phyloP scores from a whole-genome alignment of 2,113 vertebrate species.

The Candoia aspera region DNA sequence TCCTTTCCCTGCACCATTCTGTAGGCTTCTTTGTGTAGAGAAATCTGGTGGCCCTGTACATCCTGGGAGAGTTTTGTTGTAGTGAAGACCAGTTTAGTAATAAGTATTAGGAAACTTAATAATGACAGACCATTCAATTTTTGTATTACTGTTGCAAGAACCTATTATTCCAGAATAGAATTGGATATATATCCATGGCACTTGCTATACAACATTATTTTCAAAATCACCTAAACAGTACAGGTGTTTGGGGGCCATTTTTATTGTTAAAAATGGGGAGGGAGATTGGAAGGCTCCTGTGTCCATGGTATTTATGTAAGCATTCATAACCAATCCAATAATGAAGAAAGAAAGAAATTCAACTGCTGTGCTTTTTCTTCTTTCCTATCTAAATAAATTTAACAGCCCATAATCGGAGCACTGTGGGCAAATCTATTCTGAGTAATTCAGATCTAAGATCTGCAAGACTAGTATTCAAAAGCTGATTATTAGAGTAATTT shows the following conservation, averaged over 20 bases:
- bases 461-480: not conserved
- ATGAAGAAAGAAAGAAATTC: not conserved
- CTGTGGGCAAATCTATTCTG: not conserved
- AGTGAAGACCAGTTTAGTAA: too few relatives aligned
- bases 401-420: not conserved
- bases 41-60: not conserved
- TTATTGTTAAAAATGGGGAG: not conserved
- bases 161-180: too few relatives aligned
- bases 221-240: too few relatives aligned
- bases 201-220: too few relatives aligned
- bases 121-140: too few relatives aligned
- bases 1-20: not conserved
- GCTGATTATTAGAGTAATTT: not conserved
- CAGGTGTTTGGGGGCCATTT: not conserved
- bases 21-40: not conserved
- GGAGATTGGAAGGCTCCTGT: not conserved
- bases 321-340: not conserved
- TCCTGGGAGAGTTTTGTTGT: too few relatives aligned
- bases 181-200: too few relatives aligned
- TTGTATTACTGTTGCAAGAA: too few relatives aligned
- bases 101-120: too few relatives aligned
- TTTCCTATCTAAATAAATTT: not conserved
- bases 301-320: not conserved
- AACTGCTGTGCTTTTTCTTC: not conserved
- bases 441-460: not conserved